Percentiles rank a stretch among this genome's conserved stretches.
Evolutionary conservation across 2,113 vertebrate species (phyloP).

Genomic region (Corythoichthys haematopterus): DNA sequence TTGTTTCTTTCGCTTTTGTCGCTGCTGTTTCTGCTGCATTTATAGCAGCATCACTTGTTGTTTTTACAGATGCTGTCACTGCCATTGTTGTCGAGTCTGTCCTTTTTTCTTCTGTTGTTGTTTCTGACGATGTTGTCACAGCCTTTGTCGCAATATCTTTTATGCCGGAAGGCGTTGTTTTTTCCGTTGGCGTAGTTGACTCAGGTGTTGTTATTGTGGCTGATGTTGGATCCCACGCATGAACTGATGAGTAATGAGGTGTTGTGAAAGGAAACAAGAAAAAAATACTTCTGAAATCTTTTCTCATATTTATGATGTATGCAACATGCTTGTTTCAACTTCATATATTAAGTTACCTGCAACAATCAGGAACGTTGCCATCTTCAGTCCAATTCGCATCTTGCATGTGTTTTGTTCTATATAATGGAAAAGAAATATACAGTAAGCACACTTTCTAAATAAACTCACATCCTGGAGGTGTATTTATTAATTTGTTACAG

Average conservation of each 20-base stretch:
- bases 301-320: background rate
- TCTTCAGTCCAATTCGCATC: background rate
- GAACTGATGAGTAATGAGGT: background rate
- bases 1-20: background rate
- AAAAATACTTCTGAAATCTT: background rate
- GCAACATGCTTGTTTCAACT: background rate
- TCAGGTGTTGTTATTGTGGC: background rate
- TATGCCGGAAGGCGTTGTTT: no score
- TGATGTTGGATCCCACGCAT: background rate
- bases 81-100: no score
- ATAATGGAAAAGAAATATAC: background rate
- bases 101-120: no score
- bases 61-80: background rate
- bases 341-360: background rate
- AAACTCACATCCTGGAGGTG: no score
- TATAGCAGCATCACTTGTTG: background rate
- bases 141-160: no score
- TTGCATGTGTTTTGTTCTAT: background rate
- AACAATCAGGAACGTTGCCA: conserved; percentile 3
- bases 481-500: no score
- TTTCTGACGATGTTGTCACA: no score
- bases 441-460: no score
- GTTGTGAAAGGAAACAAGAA: background rate
- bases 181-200: no score
- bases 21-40: background rate